These are phyloP conservation scores for Andrena trimmerana DNA, from an alignment of 2,888 invertebrate genomes.

Conservation along the genomic window DNA sequence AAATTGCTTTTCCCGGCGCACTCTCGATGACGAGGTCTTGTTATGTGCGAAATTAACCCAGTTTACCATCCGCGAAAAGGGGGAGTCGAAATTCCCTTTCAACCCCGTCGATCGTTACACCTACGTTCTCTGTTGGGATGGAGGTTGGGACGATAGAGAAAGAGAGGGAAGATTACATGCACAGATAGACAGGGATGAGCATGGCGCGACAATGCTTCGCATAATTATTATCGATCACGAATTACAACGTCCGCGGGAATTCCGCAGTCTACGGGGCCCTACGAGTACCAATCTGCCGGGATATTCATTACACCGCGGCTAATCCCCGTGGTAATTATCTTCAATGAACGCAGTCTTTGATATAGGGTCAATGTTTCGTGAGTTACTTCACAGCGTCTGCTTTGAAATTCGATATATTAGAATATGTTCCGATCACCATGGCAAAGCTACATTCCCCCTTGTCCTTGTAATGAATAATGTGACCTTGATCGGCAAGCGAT, in stretches of 20 bases:
- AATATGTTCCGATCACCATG: not conserved
- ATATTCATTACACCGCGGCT: conserved; percentile 70
- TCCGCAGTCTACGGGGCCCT: conserved; percentile 46
- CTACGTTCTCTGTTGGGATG: conserved; percentile 40
- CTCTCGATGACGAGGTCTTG: conserved; percentile 51
- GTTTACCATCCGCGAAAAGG: conserved; percentile 58
- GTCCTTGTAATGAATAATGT: no score
- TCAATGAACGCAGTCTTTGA: conserved; percentile 35
- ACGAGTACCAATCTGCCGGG: conserved; percentile 66
- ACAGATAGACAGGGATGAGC: conserved; percentile 25
- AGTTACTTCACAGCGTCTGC: conserved; percentile 14
- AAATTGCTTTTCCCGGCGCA: conserved; percentile 68
- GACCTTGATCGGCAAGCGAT: no score
- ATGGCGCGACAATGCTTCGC: conserved; percentile 57
- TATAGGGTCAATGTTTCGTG: conserved; percentile 33
- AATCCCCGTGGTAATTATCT: conserved; percentile 69
- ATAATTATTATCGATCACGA: conserved; percentile 74
- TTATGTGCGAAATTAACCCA: conserved; percentile 69
- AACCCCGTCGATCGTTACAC: conserved; percentile 48
- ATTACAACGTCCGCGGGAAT: conserved; percentile 67
- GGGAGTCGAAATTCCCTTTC: conserved; percentile 65
- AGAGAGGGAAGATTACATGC: conserved; percentile 35
- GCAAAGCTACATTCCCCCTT: no score
- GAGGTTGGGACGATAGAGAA: conserved; percentile 26
- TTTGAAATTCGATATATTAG: not conserved